Percentiles rank a stretch among this genome's conserved stretches.
phyloP scores from a whole-genome alignment of 2,113 vertebrate genomes.

The Carassius carassius region DNA sequence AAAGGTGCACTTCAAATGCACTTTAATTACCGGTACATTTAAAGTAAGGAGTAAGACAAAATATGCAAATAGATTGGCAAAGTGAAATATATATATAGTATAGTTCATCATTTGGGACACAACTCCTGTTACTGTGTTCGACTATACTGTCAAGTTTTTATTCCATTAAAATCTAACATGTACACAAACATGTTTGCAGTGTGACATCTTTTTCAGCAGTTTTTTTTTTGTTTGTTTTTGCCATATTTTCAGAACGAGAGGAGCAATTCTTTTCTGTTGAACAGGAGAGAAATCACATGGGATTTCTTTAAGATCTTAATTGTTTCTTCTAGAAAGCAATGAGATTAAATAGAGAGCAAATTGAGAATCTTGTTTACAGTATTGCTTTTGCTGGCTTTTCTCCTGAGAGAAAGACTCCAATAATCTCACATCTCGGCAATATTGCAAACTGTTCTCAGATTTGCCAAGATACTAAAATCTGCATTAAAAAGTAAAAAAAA shows the following conservation, averaged over 20 bases:
- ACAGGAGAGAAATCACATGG: neutral
- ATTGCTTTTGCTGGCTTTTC: neutral
- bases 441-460: neutral
- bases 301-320: neutral
- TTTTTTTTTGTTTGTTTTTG: neutral
- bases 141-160: neutral
- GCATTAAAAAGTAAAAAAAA: neutral
- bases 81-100: neutral
- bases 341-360: neutral
- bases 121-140: neutral
- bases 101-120: neutral
- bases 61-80: neutral
- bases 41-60: neutral
- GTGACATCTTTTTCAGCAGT: neutral
- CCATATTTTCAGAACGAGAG: neutral
- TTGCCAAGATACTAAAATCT: neutral
- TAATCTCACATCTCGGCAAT: too few relatives aligned
- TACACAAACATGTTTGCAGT: neutral
- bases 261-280: neutral
- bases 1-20: too few relatives aligned
- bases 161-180: too few relatives aligned
- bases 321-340: neutral
- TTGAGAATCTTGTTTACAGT: neutral
- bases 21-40: too few relatives aligned
- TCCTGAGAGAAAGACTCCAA: too few relatives aligned